Conservation (phyloP, 2,797 vertebrate genomes). For the Argentina silus region DNA sequence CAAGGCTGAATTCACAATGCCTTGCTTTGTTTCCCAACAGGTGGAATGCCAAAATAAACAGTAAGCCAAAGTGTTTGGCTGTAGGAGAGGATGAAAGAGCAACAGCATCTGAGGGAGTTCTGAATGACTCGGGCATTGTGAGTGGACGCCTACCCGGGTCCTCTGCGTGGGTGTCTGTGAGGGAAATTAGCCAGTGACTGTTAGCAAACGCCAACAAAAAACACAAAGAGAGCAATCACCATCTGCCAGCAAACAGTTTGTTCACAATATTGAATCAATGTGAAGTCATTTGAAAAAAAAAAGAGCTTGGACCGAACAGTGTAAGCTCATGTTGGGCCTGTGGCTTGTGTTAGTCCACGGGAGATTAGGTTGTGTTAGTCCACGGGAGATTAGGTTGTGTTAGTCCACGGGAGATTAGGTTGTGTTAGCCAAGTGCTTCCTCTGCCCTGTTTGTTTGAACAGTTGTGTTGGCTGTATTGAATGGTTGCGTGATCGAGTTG, state of each 20-base stretch:
- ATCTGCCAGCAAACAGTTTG: constrained; percentile 18
- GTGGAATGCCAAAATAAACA: constrained; percentile 7
- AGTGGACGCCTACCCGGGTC: not conserved
- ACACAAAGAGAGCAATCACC: constrained; percentile 12
- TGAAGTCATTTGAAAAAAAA: constrained; percentile 1
- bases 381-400: not conserved
- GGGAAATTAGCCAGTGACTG: not conserved
- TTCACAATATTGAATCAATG: constrained; percentile 2
- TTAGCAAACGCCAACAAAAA: not conserved
- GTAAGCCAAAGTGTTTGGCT: not conserved
- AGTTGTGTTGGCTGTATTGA: not conserved
- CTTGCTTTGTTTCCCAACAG: not conserved
- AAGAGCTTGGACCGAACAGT: not conserved
- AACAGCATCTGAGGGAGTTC: not conserved
- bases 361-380: not conserved
- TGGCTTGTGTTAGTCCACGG: not conserved
- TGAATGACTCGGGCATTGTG: constrained; percentile 5
- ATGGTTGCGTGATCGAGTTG: not conserved
- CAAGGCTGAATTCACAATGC: not conserved
- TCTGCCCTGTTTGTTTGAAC: not conserved
- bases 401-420: not conserved
- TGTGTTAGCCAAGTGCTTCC: not conserved
- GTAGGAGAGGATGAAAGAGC: not conserved
- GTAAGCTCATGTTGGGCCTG: not conserved
- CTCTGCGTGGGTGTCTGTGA: not conserved